A percentile compares a stretch with the other conserved stretches of the same genome.
These are phyloP conservation scores for Dicaeum eximium DNA, from an alignment of 2,113 vertebrate genomes.

Conservation along the genomic window DNA sequence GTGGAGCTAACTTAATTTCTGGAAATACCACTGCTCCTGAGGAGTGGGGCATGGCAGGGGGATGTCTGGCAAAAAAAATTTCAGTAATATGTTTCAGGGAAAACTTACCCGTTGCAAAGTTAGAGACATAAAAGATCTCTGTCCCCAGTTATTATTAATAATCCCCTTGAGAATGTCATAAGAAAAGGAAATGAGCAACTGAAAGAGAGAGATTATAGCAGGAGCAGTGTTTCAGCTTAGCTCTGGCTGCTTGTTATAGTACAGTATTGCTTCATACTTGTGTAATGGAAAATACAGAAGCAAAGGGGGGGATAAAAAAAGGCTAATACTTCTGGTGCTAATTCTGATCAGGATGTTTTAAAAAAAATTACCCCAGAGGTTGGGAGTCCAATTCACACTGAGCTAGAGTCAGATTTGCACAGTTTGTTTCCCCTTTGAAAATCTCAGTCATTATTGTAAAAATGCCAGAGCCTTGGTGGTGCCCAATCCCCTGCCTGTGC, in stretches of 20 bases:
- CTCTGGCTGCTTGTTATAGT: background rate
- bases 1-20: slow-evolving; percentile 40
- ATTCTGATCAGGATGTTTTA: background rate
- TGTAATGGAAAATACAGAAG: background rate
- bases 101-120: background rate
- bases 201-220: background rate
- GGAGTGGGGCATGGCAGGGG: background rate
- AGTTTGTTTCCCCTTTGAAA: background rate
- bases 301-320: background rate
- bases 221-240: background rate
- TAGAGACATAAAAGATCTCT: background rate
- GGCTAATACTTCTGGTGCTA: background rate
- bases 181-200: background rate
- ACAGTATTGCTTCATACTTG: background rate
- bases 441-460: background rate
- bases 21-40: slow-evolving; percentile 22
- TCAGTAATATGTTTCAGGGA: background rate
- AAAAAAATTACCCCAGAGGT: background rate
- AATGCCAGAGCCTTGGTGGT: background rate
- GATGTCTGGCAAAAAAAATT: background rate
- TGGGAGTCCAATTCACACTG: background rate
- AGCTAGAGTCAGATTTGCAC: background rate
- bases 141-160: background rate
- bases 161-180: background rate
- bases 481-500: background rate